Evolutionary conservation across 2,113 vertebrate species (phyloP), one percentile per base, ranked within the genome.

Genomic region (Salvelinus alpinus): DNA sequence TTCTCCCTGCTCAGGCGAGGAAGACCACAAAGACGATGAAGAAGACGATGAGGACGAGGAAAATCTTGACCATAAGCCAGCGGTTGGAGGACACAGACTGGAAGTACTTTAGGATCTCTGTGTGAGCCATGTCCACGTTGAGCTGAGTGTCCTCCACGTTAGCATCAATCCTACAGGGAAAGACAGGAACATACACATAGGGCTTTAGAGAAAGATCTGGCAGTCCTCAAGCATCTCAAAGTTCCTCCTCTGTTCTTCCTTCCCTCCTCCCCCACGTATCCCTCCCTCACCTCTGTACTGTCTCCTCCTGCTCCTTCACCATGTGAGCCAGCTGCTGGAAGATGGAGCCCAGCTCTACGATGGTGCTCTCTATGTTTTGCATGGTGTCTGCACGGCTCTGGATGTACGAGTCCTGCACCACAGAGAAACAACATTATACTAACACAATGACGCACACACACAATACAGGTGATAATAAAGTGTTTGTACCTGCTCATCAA

Each of bases 51-150:
- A 98, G 96, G 87, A 98, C 95, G 25, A 98, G 95, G 92, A 98
- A 98, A 83, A 98, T 97, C 93, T 98, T 98, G 85, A 97, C 94
- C 96, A 98, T 96, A 66, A 98, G 94, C 96, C 96, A 98, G 80
- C 96, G 95, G 81, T 97, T 97, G 87, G 96, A 97, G 31, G 96
- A 96, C 75, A 98, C 96, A 0, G 96, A 97, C 92, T 97, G 96
- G 87, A 98, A 98, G 84, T 98, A 98, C 80, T 97, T 97, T 75
- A 98, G 94, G 85, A 98, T 97, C 90, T 98, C 96, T 0, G 93
- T 92, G 79, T 98, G 96, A 3, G 96, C 96, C 0, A 91, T 94
- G 27, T 97, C 96, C 54, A 97, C 96, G 0, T 97, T 97, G 47
- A 97, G 90, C 91, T 96, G 94, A 0, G 96, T 94, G 89, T 97